A percentile compares a stretch with the other conserved stretches of the same genome.
Evolutionary conservation across 2,888 invertebrate species (phyloP).

Genomic region (Proisotoma minuta): DNA sequence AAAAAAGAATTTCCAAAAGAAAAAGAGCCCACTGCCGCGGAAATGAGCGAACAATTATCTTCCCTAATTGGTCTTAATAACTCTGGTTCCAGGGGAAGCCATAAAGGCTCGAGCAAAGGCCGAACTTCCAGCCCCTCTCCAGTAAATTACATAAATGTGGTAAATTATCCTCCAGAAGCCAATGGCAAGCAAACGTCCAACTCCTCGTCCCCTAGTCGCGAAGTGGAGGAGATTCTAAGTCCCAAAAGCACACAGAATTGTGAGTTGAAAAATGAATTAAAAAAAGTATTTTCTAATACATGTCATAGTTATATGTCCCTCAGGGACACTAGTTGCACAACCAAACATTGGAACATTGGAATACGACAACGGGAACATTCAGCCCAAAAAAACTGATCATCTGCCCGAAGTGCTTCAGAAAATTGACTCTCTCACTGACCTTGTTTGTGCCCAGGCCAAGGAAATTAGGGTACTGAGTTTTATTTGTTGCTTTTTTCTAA

Average conservation of each 20-base stretch:
- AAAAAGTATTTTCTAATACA: too few species aligned
- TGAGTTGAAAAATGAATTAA: slow-evolving; percentile 21
- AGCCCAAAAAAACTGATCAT: slow-evolving; percentile 14
- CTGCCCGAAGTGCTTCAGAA: slow-evolving; percentile 38
- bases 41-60: slow-evolving; percentile 45
- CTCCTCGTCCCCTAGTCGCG: slow-evolving; percentile 71
- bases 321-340: too few species aligned
- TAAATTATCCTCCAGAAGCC: slow-evolving; percentile 24
- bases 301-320: too few species aligned
- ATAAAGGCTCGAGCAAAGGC: not conserved
- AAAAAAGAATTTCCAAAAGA: not conserved
- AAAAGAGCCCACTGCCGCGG: slow-evolving; percentile 27
- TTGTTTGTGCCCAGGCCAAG: slow-evolving; percentile 39
- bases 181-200: slow-evolving; percentile 37
- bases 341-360: too few species aligned
- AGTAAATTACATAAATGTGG: not conserved
- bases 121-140: not conserved
- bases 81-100: not conserved
- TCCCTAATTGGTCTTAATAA: slow-evolving; percentile 40
- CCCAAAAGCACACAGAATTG: slow-evolving; percentile 48
- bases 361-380: not conserved
- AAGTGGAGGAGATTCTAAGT: slow-evolving; percentile 81
- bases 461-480: slow-evolving; percentile 40
- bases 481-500: not conserved
- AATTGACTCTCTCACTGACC: slow-evolving; percentile 41